These are phyloP conservation scores for Xestia sexstrigata DNA, from an alignment of 2,888 invertebrate species.

Conservation along the genomic window DNA sequence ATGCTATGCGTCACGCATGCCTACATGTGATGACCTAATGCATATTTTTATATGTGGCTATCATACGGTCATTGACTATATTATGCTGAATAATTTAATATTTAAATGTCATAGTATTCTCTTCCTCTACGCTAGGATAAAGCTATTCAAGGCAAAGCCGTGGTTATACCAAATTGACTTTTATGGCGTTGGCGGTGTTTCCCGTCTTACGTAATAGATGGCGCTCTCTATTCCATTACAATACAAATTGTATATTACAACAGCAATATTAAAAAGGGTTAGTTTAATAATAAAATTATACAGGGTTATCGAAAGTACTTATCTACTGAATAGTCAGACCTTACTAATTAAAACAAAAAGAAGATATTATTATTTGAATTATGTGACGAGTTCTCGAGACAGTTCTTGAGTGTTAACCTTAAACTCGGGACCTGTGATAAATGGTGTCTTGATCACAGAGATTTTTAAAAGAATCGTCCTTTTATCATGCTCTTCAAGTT, in stretches of 20 bases:
- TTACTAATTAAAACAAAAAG: not conserved
- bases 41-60: slow-evolving; percentile 28
- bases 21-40: slow-evolving; percentile 33
- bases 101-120: slow-evolving; percentile 17
- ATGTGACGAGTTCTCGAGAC: not conserved
- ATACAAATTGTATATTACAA: not conserved
- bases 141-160: slow-evolving; percentile 10
- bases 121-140: slow-evolving; percentile 19
- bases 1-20: slow-evolving; percentile 37
- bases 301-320: not conserved
- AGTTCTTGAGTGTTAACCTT: not conserved
- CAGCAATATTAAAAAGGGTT: not conserved
- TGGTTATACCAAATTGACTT: slow-evolving; percentile 13
- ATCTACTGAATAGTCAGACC: not conserved
- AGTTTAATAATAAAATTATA: not conserved
- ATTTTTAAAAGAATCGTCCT: not conserved
- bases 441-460: not conserved
- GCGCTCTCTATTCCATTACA: slow-evolving; percentile 19
- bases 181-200: not conserved
- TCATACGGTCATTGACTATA: slow-evolving; percentile 51
- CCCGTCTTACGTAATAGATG: slow-evolving; percentile 28
- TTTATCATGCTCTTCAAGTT: not conserved
- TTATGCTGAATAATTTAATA: slow-evolving; percentile 40
- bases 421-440: not conserved
- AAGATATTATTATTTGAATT: not conserved